phyloP scores from a whole-genome alignment of 2,797 vertebrate genomes.

The Enteromius unitaeniatus region DNA sequence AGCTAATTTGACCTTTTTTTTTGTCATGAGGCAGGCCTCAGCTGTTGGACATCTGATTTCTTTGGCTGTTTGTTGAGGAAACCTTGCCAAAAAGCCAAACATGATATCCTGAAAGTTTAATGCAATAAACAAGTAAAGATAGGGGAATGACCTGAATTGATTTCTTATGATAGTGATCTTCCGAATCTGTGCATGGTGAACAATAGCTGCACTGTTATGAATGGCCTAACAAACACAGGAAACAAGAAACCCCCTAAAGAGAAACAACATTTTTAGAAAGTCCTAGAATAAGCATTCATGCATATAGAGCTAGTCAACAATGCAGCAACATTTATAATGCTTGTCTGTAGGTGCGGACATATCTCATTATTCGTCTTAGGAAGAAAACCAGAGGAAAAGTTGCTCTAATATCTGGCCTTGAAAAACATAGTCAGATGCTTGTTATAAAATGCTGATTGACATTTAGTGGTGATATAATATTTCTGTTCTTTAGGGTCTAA shows the following conservation, averaged over 20 bases:
- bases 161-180: constrained; percentile 57
- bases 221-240: constrained; percentile 58
- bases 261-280: constrained; percentile 49
- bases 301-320: background rate
- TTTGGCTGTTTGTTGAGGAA: constrained; percentile 41
- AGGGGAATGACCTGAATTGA: constrained; percentile 54
- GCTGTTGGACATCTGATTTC: constrained; percentile 60
- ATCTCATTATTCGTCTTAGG: background rate
- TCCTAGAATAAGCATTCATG: constrained; percentile 16
- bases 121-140: constrained; percentile 57
- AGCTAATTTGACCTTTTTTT: background rate
- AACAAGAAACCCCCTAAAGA: constrained; percentile 41
- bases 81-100: constrained; percentile 54
- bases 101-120: constrained; percentile 49
- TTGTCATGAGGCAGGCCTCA: constrained; percentile 23
- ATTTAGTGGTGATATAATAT: constrained; percentile 6
- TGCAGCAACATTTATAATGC: constrained; percentile 9
- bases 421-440: background rate
- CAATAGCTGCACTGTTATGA: constrained; percentile 58
- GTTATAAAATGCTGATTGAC: background rate
- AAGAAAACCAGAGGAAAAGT: constrained; percentile 9
- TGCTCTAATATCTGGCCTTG: background rate
- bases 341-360: background rate
- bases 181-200: constrained; percentile 40
- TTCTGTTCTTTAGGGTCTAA: background rate